Evolutionary conservation across 2,113 vertebrate species (phyloP).

Genomic region (Anguilla rostrata): DNA sequence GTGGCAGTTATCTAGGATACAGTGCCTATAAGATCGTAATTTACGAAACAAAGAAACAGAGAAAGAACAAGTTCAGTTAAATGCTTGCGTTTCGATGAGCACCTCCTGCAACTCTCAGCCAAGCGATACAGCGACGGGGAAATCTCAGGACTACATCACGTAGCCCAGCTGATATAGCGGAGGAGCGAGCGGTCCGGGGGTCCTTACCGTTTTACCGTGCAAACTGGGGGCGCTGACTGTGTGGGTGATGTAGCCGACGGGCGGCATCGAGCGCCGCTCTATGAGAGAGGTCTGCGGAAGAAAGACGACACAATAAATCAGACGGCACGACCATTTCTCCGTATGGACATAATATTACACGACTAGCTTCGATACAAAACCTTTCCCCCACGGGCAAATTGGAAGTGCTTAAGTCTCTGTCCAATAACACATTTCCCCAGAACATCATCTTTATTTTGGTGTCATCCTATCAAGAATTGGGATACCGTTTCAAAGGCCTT

Average conservation of each 20-base stretch:
- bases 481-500: not conserved
- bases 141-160: too few species aligned
- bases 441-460: not conserved
- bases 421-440: not conserved
- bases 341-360: not conserved
- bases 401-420: not conserved
- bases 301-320: not conserved
- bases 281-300: constrained; percentile 76
- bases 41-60: not conserved
- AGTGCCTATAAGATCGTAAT: not conserved
- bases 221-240: constrained; percentile 94
- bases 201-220: constrained; percentile 91
- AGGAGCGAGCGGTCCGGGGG: not conserved
- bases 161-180: not conserved
- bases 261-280: constrained; percentile 85
- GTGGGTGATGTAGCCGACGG: constrained; percentile 92
- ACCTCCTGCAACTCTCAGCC: not conserved
- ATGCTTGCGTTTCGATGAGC: too few species aligned
- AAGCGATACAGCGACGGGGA: too few species aligned
- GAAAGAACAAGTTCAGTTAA: not conserved
- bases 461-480: not conserved
- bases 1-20: not conserved
- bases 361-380: not conserved
- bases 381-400: not conserved
- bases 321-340: not conserved